Evolutionary conservation across 2,888 invertebrate species (phyloP), one percentile per base, ranked within the genome.

Genomic region (Malacosoma neustria): DNA sequence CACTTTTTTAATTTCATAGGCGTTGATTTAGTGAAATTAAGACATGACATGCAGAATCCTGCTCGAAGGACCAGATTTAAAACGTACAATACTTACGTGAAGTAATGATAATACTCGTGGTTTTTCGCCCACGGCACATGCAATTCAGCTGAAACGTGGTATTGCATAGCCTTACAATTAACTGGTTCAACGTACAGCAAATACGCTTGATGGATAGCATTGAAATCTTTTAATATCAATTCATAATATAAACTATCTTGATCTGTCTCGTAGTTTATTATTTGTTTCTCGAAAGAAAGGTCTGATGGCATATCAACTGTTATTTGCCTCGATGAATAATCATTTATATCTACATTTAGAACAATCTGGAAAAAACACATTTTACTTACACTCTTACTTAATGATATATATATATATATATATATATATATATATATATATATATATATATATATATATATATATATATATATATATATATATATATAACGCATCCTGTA

Each of bases 51-150:
- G n/a, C n/a, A n/a, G n/a, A n/a, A 22, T 22, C 22, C 5, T 7
- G 22, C 22, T 22, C 22, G 22, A 22, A 22, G 22, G 1, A 22
- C 22, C 22, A 22, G 9, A 22, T 22, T 22, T 22, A 35, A 15
- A 13, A 15, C 14, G 35, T 30, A 35, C 35, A 32, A 46, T 48
- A 76, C 86, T 87, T 69, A 90, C 90, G 89, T 89, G 46, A 88
- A 86, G 68, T 85, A 87, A 59, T 88, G 87, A 56, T 87, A 89
- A 32, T 85, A 77, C 41, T 89, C 88, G 44, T 90, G 87, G 40
- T 89, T 89, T 34, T 85, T 68, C 0, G 88, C 89, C 93, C 93
- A 93, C 0, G 92, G 92, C 1, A 90, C 87, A 35, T 87, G 84
- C 4, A 92, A 51, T 47, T 88, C 89, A 0, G 88, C 89, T 0